Base-by-base conservation (phyloP, 1,140 invertebrate species). In the Lineus longissimus region DNA sequence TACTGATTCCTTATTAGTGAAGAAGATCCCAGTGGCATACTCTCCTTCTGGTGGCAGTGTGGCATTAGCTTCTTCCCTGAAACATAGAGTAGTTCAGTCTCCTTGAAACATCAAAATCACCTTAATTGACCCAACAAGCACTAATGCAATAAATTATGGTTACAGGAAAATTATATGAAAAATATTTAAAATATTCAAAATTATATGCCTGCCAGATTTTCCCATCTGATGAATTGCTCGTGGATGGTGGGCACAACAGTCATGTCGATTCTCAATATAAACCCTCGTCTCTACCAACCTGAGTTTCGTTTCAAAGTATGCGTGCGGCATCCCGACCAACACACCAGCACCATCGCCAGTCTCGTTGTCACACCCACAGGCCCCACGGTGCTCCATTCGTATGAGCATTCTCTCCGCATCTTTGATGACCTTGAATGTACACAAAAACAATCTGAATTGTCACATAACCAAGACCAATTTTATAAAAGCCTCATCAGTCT, bases 271-370 rank as follows among this genome's bases (percentile, higher is more conserved):
- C 15, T 36, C 33, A 19, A 51, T n/a, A 22, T 27, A 27, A 51
- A n/a, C 30, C 23, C 7, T 2, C 6, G 11, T 1, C 1, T 1
- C 7, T 25, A 59, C 64, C 55, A 69, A 84, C 82, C 65, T 77
- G 41, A 80, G 63, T 13, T 74, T 88, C 68, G 89, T 87, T 66
- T 86, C 84, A 84, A 97, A 99, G 76, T 95, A 36, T 36, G 33
- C 86, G 82, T 99, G 94, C 23, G 97, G 97, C 77, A 99, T 97
- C 65, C 94, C 94, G 54, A 92, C 91, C 66, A 98, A 85, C 27
- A 98, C 91, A 61, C 97, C 97, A 70, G 97, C 96, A 55, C 97
- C 97, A 82, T 99, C 97, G 54, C 97, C 97, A 19, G 95, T 97
- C 79, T 98, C 94, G 83, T 98, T 98, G 84, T 99, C 97, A 84